Base-by-base conservation (phyloP, 2,888 invertebrate species). In the Myopa testacea region DNA sequence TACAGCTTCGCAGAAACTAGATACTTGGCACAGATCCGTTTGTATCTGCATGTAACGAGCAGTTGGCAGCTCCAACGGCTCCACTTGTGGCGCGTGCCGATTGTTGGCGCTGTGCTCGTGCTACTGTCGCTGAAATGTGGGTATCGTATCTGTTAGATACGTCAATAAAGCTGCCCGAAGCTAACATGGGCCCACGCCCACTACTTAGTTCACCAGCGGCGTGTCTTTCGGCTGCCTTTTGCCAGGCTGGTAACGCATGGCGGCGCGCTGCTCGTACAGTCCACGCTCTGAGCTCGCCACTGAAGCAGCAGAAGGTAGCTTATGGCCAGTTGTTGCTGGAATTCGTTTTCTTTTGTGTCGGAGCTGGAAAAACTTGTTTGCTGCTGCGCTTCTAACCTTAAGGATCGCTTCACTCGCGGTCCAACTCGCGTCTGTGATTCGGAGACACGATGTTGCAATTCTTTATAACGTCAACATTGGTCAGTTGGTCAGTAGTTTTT, bases 291-390 rank as follows among this genome's bases (percentile, higher is more conserved):
- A 50, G 50, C 50, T 1, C 10, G 50, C 5, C 55, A 16, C 55
- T 8, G 55, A 6, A 10, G 16, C 55, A 55, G 55, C 55, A 55
- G 55, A 12, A 10, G 10, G 16, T 12, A 55, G 55, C 55, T 2
- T 4, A n/a, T 55, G 55, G n/a, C 38, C 19, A 34, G 62, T 19
- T 34, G 3, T 63, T 63, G 26, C 62, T 26, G 12, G 19, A 19
- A 7, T 76, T 77, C 38, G 55, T 55, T 65, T 62, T 65, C 55
- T 38, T 76, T 70, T 63, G 38, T 26, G 34, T 10, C 40, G 34
- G 62, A 80, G 68, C 80, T 55, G 78, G 78, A 77, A 73, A 78
- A 80, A 80, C 78, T 73, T 60, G 78, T 80, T 80, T 78, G 60
- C 69, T 67, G 55, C 69, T 34, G 26, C 38, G 19, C 62, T 55